Base-by-base conservation (phyloP, 2,888 invertebrate genomes). In the Agrochola lychnidis region DNA sequence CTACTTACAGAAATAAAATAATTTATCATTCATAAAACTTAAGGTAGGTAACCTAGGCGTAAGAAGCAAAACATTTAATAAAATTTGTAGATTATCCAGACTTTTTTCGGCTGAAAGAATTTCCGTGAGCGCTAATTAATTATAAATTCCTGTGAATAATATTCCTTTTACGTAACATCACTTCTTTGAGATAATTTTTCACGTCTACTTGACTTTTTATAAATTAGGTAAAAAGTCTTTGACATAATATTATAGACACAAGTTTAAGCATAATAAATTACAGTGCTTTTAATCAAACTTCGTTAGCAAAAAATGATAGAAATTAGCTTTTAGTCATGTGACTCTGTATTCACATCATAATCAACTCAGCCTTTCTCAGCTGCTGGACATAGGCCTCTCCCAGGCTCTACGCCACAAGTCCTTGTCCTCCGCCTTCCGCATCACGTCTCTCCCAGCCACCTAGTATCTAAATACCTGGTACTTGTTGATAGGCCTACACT, bases 61-160 rank as follows among this genome's bases (percentile, higher is more conserved):
- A 25, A 22, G 56, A 68, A 45, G 51, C 14, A 59, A 84, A 73
- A n/a, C 9, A 61, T 51, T 66, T 56, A 36, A 57, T 61, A 19
- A n/a, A 75, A 79, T 78, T 70, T 72, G 16, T 70, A 77, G 16
- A 75, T 66, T 61, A 62, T 78, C 19, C 9, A 16, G 19, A 36
- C 25, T 48, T 67, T 76, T 73, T 76, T 66, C 66, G 14, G 7
- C 12, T 19, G 10, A n/a, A 66, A 16, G n/a, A 79, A 83, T 69
- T 83, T 19, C 48, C 73, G 56, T 76, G 40, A 25, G 48, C 51
- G 40, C 36, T 84, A 84, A 84, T 81, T 80, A 80, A 87, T 87
- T 85, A 75, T 48, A 66, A 61, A 70, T 75, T 67, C 42, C 16
- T 63, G 57, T 74, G 64, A 80, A 77, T 80, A 80, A 77, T 85